Base-by-base conservation (phyloP, 2,888 invertebrate species). In the Plusia festucae region DNA sequence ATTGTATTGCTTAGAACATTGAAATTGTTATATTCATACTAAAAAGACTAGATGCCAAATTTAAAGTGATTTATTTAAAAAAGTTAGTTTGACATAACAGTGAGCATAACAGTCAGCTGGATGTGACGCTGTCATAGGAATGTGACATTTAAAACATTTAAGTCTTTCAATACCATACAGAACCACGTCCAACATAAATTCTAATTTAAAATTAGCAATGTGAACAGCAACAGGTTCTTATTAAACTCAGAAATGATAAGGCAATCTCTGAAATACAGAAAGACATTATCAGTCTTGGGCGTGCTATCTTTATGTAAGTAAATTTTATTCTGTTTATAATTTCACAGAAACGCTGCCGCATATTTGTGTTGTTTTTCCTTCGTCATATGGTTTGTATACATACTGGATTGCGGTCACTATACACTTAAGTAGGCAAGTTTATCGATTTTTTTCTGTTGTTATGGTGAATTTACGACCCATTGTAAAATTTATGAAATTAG, bases 211-310 rank as follows among this genome's bases (percentile, higher is more conserved):
- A 73, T 79, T 80, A 85, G 90, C 86, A 90, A 93, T 92, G 92
- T 90, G 82, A 90, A 83, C 86, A 78, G 79, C 77, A 83, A 68
- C 56, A 67, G 71, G 79, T 68, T 70, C 68, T 70, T 65, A 82
- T 70, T 78, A 83, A 73, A 83, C 84, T 83, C 88, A 91, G 94
- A 91, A 85, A 94, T 94, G 94, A 91, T 93, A 92, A 93, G 90
- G 81, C 92, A 91, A 87, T 88, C 85, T 71, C 80, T 91, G 79
- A 94, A 93, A 88, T 91, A 90, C 79, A 91, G 93, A 84, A 94
- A 93, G 85, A 92, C 91, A 85, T 76, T 93, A 76, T 88, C 90
- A 78, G 86, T 88, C 80, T 82, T 89, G 81, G 87, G 86, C 81
- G 76, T 92, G 82, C 74, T 91, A 73, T 87, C 83, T 87, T 77